Evolutionary conservation across 2,888 invertebrate species (phyloP).

Genomic region (Sminthurinus aureus): DNA sequence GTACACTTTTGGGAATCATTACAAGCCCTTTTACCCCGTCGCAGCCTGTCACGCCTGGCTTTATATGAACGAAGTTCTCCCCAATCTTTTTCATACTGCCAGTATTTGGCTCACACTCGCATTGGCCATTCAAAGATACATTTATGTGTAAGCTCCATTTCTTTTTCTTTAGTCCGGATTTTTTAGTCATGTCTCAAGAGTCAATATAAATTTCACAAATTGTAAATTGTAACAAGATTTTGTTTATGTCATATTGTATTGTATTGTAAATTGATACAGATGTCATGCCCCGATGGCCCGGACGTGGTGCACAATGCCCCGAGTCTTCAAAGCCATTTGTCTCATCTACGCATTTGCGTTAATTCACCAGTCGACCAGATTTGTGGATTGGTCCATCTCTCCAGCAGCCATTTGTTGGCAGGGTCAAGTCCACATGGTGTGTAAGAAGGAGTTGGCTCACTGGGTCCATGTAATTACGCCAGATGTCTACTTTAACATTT

Average conservation of each 20-base stretch:
- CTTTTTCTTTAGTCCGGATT: no score
- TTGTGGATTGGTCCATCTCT: slow-evolving; percentile 75
- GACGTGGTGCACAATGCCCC: slow-evolving; percentile 72
- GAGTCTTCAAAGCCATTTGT: slow-evolving; percentile 61
- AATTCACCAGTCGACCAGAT: slow-evolving; percentile 82
- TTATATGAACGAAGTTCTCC: slow-evolving; percentile 70
- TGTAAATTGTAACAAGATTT: no score
- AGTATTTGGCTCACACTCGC: slow-evolving; percentile 93
- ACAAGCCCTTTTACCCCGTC: slow-evolving; percentile 78
- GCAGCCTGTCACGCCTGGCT: slow-evolving; percentile 80
- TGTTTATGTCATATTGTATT: no score
- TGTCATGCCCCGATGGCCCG: slow-evolving; percentile 90
- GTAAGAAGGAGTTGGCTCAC: slow-evolving; percentile 66
- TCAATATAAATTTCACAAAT: no score
- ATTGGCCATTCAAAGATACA: slow-evolving; percentile 89
- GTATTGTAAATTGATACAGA: not conserved
- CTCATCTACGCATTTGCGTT: slow-evolving; percentile 78
- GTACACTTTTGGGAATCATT: slow-evolving; percentile 88
- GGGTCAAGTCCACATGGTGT: slow-evolving; percentile 63
- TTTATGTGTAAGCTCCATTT: slow-evolving; percentile 72
- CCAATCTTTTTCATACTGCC: slow-evolving; percentile 90
- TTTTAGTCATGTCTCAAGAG: no score
- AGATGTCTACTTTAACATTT: slow-evolving; percentile 81
- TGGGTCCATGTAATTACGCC: slow-evolving; percentile 78
- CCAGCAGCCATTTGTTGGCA: slow-evolving; percentile 76